Evolutionary conservation across 2,797 vertebrate genomes (phyloP).

Genomic region (Podarcis siculus): DNA sequence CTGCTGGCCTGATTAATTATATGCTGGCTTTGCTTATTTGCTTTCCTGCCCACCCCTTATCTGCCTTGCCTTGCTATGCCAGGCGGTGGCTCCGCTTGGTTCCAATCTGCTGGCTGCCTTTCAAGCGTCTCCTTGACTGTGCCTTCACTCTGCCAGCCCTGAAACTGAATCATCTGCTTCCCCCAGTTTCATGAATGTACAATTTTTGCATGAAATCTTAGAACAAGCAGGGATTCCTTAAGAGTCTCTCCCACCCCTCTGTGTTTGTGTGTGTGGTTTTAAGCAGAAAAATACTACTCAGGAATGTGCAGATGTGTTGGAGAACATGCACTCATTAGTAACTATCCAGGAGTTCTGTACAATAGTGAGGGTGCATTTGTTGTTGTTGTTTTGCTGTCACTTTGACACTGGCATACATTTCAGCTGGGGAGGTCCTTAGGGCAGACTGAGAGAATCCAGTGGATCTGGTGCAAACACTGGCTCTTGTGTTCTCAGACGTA

Average conservation of each 20-base stretch:
- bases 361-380: background rate
- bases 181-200: background rate
- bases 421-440: background rate
- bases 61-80: background rate
- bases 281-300: background rate
- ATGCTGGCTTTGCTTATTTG: background rate
- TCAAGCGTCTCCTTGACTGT: background rate
- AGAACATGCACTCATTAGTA: background rate
- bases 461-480: background rate
- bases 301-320: background rate
- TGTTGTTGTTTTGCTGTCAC: background rate
- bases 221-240: background rate
- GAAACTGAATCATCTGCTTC: background rate
- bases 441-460: background rate
- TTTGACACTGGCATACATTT: background rate
- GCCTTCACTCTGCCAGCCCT: background rate
- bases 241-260: too few relatives aligned
- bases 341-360: background rate
- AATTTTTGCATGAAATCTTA: background rate
- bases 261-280: background rate
- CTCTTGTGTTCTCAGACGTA: too few relatives aligned
- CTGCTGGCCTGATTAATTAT: background rate
- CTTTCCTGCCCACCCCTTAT: background rate
- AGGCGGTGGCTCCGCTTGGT: too few relatives aligned
- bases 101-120: background rate